These are phyloP conservation scores for Cyrtorhinus lividipennis DNA, from an alignment of 1,140 invertebrate species.

Conservation along the genomic window DNA sequence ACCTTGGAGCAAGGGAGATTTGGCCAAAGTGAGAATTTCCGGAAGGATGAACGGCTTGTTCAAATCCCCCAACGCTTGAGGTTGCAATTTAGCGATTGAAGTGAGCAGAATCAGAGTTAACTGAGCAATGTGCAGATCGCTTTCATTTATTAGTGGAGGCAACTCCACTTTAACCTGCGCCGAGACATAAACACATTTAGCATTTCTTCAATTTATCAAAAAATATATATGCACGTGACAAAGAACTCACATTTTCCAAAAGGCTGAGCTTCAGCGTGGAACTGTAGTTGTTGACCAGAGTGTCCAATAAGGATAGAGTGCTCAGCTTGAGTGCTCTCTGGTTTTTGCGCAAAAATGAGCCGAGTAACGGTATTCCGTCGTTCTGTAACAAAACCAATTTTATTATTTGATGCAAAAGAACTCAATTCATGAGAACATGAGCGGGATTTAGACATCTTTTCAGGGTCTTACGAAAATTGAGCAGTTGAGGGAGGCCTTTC, in stretches of 20 bases:
- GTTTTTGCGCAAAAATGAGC: constrained; percentile 92
- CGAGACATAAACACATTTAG: neutral
- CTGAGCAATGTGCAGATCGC: constrained; percentile 92
- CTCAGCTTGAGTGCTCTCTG: constrained; percentile 86
- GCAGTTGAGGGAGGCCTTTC: too few relatives aligned
- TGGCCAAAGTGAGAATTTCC: constrained; percentile 71
- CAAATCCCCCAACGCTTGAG: constrained; percentile 48
- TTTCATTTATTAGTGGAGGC: constrained; percentile 77
- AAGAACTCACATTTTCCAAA: constrained; percentile 45
- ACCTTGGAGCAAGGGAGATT: constrained; percentile 76
- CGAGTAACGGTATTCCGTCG: constrained; percentile 80
- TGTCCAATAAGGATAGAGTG: constrained; percentile 80
- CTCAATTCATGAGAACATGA: too few relatives aligned
- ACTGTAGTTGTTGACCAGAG: constrained; percentile 73
- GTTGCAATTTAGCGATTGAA: constrained; percentile 53
- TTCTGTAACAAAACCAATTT: constrained; percentile 41
- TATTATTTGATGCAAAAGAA: too few relatives aligned
- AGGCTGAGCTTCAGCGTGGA: constrained; percentile 50
- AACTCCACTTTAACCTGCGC: constrained; percentile 58
- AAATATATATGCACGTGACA: neutral
- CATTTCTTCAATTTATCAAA: neutral
- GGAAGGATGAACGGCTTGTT: constrained; percentile 53
- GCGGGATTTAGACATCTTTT: too few relatives aligned
- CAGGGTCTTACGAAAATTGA: too few relatives aligned
- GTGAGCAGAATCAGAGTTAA: constrained; percentile 63